These are phyloP conservation scores for Papilio protenor DNA, from an alignment of 2,888 invertebrate genomes.

Conservation along the genomic window DNA sequence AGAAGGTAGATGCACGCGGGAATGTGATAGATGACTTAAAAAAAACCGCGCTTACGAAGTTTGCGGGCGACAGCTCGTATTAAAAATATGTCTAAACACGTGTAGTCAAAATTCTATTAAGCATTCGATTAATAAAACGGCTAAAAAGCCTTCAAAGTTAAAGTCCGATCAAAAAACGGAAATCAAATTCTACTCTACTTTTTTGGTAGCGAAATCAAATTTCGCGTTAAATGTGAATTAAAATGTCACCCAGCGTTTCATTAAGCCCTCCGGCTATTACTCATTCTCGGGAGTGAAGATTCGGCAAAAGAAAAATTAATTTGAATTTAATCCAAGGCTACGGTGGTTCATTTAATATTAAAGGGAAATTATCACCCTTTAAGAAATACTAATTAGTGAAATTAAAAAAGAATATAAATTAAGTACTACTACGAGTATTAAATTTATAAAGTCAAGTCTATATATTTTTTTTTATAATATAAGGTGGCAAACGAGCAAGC, in stretches of 20 bases:
- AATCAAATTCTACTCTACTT: constrained; percentile 1
- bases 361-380: not conserved
- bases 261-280: constrained; percentile 32
- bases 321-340: constrained; percentile 24
- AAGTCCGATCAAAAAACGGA: not conserved
- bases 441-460: too few species aligned
- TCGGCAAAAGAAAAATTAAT: constrained; percentile 27
- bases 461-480: too few species aligned
- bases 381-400: not conserved
- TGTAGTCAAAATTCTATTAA: too few species aligned
- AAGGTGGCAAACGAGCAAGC: too few species aligned
- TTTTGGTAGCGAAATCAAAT: constrained; percentile 17
- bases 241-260: constrained; percentile 27
- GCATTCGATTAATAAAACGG: not conserved
- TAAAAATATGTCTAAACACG: too few species aligned
- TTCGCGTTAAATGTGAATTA: constrained; percentile 12
- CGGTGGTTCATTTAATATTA: not conserved
- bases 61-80: too few species aligned
- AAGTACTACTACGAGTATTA: not conserved
- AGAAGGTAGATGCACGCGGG: too few species aligned
- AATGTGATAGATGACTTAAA: too few species aligned
- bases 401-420: not conserved
- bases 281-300: constrained; percentile 21
- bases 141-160: not conserved
- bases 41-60: too few species aligned